These are phyloP conservation scores for Notodonta ziczac DNA, from an alignment of 2,888 invertebrate genomes.

Conservation along the genomic window DNA sequence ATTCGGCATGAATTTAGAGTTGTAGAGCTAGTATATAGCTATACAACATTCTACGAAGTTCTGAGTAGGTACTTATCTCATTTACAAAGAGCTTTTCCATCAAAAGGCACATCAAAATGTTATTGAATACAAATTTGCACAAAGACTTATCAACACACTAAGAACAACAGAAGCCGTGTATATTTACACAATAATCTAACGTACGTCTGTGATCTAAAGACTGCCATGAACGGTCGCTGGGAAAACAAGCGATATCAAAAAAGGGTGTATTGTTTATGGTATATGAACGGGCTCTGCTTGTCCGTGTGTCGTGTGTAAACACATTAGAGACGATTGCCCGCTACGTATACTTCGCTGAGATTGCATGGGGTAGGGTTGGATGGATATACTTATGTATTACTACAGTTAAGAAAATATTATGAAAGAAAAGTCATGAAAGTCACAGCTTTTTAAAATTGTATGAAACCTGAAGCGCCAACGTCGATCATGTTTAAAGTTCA, in stretches of 20 bases:
- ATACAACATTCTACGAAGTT: too few species aligned
- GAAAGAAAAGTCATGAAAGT: neutral
- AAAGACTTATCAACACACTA: neutral
- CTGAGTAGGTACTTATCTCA: neutral
- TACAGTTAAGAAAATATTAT: neutral
- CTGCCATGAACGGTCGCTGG: neutral
- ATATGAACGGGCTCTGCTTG: slow-evolving; percentile 11
- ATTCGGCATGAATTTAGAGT: too few species aligned
- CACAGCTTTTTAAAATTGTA: too few species aligned
- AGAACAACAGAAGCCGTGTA: neutral
- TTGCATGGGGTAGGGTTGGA: neutral
- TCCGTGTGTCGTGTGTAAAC: slow-evolving; percentile 14
- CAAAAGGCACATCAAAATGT: neutral
- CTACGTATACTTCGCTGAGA: neutral
- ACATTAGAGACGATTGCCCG: slow-evolving; percentile 31
- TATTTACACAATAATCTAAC: slow-evolving; percentile 4
- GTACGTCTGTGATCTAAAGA: neutral
- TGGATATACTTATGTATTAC: neutral
- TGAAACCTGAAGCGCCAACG: too few species aligned
- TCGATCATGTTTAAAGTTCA: too few species aligned
- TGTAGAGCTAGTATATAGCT: too few species aligned
- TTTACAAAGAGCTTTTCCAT: neutral
- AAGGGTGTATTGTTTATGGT: slow-evolving; percentile 9
- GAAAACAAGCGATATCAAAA: neutral
- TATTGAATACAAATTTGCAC: neutral